These are phyloP conservation scores for Drosophila algonquin DNA, from an alignment of 2,888 invertebrate genomes.

Conservation along the genomic window DNA sequence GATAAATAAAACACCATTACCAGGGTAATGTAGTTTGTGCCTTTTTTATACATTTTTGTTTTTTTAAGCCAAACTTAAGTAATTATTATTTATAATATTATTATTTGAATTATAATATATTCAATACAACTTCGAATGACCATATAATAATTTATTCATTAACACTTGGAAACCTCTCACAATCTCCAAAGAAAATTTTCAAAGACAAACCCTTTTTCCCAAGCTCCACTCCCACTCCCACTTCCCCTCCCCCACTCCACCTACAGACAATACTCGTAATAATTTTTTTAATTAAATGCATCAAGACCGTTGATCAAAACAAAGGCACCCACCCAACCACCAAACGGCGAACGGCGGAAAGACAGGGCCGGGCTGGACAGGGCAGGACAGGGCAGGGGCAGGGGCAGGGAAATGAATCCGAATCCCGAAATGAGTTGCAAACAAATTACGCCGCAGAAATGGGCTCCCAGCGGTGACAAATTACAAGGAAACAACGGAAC, in stretches of 20 bases:
- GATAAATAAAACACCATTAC: too few relatives aligned
- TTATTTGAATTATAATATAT: too few relatives aligned
- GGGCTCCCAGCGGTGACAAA: slow-evolving; percentile 79
- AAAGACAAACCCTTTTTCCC: slow-evolving; percentile 12
- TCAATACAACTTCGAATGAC: too few relatives aligned
- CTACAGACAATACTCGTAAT: slow-evolving; percentile 52
- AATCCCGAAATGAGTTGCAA: slow-evolving; percentile 70
- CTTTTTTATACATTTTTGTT: too few relatives aligned
- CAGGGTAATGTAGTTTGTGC: too few relatives aligned
- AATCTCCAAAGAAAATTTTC: neutral
- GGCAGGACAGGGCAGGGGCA: too few relatives aligned
- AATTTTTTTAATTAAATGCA: slow-evolving; percentile 71
- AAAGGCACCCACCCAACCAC: slow-evolving; percentile 25
- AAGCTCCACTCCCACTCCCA: slow-evolving; percentile 9
- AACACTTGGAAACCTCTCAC: neutral
- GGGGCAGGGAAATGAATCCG: slow-evolving; percentile 48
- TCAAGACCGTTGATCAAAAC: slow-evolving; percentile 46
- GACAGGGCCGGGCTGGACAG: slow-evolving; percentile 18
- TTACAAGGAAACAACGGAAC: slow-evolving; percentile 68
- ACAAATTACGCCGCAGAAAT: slow-evolving; percentile 78
- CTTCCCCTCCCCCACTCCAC: slow-evolving; percentile 18
- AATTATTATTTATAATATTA: too few relatives aligned
- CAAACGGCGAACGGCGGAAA: slow-evolving; percentile 32
- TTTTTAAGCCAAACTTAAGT: too few relatives aligned
- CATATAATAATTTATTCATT: too few relatives aligned